Evolutionary conservation across 2,888 invertebrate species (phyloP).

Genomic region (Chromoteleia sp.): DNA sequence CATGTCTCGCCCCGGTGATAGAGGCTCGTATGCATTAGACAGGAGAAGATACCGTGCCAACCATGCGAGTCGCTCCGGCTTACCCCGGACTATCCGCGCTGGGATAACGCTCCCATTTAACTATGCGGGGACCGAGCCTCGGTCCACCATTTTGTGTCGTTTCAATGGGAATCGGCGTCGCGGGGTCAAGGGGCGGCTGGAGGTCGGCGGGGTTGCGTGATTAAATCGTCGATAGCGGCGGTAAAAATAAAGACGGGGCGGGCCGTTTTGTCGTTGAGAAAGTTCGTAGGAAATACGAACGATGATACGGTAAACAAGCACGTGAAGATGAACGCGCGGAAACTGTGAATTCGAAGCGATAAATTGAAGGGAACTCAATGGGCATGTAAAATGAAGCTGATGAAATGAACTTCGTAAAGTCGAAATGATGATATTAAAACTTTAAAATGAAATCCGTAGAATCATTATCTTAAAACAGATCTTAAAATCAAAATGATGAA

Average conservation of each 20-base stretch:
- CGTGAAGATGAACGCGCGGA: neutral
- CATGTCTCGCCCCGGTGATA: slow-evolving; percentile 48
- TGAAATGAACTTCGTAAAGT: too few relatives aligned
- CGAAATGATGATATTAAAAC: too few relatives aligned
- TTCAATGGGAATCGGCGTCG: slow-evolving; percentile 7
- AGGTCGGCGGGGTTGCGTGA: slow-evolving; percentile 5
- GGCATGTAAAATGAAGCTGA: too few relatives aligned
- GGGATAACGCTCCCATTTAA: slow-evolving; percentile 43
- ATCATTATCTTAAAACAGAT: too few relatives aligned
- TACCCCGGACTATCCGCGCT: slow-evolving; percentile 3
- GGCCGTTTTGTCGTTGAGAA: neutral
- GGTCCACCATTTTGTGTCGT: slow-evolving; percentile 32
- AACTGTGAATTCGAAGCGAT: too few relatives aligned
- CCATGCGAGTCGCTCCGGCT: slow-evolving; percentile 7
- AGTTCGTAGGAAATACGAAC: neutral
- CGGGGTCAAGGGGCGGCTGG: neutral
- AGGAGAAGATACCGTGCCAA: slow-evolving; percentile 51
- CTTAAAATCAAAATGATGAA: too few relatives aligned
- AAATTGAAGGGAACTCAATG: too few relatives aligned
- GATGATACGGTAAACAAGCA: neutral
- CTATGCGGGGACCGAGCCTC: slow-evolving; percentile 28
- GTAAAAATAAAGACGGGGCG: slow-evolving; percentile 13
- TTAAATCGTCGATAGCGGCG: slow-evolving; percentile 21
- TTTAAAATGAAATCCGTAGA: too few relatives aligned
- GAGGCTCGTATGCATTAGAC: slow-evolving; percentile 56